A percentile compares a stretch with the other conserved stretches of the same genome.
Evolutionary conservation across 2,113 vertebrate species (phyloP).

Genomic region (Mormyrus iriodes): DNA sequence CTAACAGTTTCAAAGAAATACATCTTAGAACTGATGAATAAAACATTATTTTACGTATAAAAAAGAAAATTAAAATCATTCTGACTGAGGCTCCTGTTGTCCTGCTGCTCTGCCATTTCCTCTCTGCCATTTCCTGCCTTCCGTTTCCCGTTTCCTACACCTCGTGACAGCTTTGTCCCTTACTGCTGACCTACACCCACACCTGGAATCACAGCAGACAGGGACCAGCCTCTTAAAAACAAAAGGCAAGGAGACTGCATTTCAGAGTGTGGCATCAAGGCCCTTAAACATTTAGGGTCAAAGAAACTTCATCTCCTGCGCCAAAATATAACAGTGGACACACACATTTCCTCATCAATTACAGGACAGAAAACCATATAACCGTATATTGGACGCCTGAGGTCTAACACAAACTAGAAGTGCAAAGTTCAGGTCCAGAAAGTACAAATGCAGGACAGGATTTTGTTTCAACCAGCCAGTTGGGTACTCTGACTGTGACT

Average conservation of each 20-base stretch:
- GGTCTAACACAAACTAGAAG: neutral
- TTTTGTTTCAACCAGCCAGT: neutral
- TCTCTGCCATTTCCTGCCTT: neutral
- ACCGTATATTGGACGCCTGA: neutral
- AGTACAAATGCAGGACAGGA: neutral
- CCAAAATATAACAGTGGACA: neutral
- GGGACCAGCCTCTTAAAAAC: neutral
- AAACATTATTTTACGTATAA: neutral
- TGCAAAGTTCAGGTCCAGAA: neutral
- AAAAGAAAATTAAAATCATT: neutral
- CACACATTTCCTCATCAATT: neutral
- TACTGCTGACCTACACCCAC: neutral
- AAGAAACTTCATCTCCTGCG: neutral
- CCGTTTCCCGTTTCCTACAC: neutral
- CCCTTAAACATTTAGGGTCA: neutral
- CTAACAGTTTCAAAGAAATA: neutral
- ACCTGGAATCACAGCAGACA: neutral
- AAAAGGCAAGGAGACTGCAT: neutral
- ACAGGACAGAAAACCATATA: neutral
- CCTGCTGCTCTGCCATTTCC: neutral
- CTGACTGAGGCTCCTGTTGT: neutral
- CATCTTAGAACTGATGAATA: neutral
- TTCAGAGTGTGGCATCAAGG: neutral
- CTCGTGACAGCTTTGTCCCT: neutral
- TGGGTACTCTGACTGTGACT: neutral